Evolutionary conservation across 2,113 vertebrate genomes (phyloP), one percentile per base, ranked within the genome.

Genomic region (Silurus asotus): DNA sequence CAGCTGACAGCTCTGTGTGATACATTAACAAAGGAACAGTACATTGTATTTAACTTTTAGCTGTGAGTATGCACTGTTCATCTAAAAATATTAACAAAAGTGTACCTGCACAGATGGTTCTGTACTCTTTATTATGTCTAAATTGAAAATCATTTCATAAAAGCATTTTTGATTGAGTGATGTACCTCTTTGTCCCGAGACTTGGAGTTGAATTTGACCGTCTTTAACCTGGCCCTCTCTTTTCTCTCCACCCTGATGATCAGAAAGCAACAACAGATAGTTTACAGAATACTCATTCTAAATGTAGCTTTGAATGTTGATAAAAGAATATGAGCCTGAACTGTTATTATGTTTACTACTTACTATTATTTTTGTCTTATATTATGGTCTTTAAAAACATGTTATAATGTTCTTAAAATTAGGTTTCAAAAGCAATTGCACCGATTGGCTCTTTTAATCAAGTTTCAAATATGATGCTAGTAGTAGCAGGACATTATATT

Each of bases 171-270:
- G 23, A 1, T 74, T 23, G 72, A 86, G 49, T 37, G 90, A 96
- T 97, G 96, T 92, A 99, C 98, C 94, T 95, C 96, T 97, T 96
- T 97, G 90, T 99, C 98, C 90, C 96, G 97, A 89, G 97, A 92
- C 93, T 96, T 97, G 84, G 96, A 95, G 91, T 96, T 94, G 91
- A 97, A 96, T 92, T 97, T 96, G 90, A 98, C 97, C 0, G 95
- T 97, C 96, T 99, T 99, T 94, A 99, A 95, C 69, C 97, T 94
- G 8, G 97, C 96, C 88, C 97, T 91, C 90, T 99, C 98, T 92
- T 98, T 99, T 92, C 98, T 98, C 92, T 99, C 98, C 90, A 97
- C 97, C 92, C 98, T 99, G 92, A 70, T 67, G 84, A 59, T 87
- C 14, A 37, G 37, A 37, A 83, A 82, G 82, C 3, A 53, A 58